Evolutionary conservation across 1,140 invertebrate species (phyloP).

Genomic region (Lucilia cuprina): DNA sequence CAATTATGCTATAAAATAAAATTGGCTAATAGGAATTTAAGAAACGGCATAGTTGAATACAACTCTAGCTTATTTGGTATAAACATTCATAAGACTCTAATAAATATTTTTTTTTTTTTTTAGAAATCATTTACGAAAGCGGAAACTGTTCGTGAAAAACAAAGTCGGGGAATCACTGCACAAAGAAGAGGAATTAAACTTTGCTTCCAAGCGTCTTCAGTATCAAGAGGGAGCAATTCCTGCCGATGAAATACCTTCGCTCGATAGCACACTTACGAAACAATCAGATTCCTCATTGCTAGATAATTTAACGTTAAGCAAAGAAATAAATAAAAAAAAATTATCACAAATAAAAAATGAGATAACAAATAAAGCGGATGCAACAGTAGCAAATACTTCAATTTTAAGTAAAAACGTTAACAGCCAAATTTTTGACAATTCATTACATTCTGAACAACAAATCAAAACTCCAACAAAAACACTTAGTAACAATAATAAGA

Average conservation of each 20-base stretch:
- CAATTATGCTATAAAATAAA: no score
- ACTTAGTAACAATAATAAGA: background rate
- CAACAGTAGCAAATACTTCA: background rate
- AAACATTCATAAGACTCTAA: no score
- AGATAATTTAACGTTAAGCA: background rate
- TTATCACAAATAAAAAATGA: background rate
- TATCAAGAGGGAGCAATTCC: background rate
- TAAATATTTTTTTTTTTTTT: background rate
- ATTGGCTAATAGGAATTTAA: no score
- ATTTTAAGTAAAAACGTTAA: background rate
- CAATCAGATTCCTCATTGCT: background rate
- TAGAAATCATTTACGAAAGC: background rate
- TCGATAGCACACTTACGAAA: background rate
- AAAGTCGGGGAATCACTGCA: background rate
- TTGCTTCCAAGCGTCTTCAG: background rate
- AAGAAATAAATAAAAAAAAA: background rate
- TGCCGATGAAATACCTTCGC: background rate
- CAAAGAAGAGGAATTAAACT: background rate
- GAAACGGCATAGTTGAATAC: no score
- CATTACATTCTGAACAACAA: background rate
- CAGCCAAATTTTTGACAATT: background rate
- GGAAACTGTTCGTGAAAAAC: background rate
- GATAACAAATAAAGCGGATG: background rate
- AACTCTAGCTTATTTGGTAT: no score
- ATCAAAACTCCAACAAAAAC: background rate